A percentile compares a stretch with the other conserved stretches of the same genome.
Conservation (phyloP, 2,797 vertebrate species). For the Oophaga sylvatica region DNA sequence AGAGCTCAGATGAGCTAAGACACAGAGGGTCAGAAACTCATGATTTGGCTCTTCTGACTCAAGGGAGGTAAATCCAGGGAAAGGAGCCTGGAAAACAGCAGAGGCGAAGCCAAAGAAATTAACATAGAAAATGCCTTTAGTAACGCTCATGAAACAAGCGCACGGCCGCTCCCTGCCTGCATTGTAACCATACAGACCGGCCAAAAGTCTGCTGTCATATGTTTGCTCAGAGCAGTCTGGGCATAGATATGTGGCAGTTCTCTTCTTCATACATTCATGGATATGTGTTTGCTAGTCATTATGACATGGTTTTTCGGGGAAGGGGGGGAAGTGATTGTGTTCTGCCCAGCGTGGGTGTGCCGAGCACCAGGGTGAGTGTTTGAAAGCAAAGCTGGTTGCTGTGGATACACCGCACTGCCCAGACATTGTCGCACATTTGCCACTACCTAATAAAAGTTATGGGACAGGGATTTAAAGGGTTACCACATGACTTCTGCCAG, state of each 20-base stretch:
- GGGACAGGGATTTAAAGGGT: constrained; percentile 15
- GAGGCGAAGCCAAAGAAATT: constrained; percentile 34
- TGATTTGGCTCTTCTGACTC: constrained; percentile 27
- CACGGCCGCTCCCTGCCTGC: constrained; percentile 8
- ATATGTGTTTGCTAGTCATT: constrained; percentile 3
- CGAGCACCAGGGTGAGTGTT: background rate
- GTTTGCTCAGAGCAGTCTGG: background rate
- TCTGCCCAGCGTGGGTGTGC: constrained; percentile 5
- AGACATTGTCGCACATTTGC: background rate
- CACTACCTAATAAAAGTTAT: background rate
- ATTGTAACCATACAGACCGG: background rate
- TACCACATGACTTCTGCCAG: constrained; percentile 53
- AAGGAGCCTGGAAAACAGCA: constrained; percentile 45
- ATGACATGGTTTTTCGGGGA: background rate
- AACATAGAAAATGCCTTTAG: background rate
- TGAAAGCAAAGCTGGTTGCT: background rate
- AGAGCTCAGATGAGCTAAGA: constrained; percentile 25
- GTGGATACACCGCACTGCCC: background rate
- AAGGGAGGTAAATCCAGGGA: background rate
- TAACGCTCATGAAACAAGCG: constrained; percentile 11
- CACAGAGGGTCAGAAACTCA: constrained; percentile 23
- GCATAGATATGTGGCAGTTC: background rate
- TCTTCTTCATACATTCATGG: background rate
- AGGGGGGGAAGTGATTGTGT: background rate
- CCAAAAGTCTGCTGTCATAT: constrained; percentile 36